Conservation (phyloP, 30 jellyfish, hydroid and myxozoan genomes). For the Turritopsis dohrnii region DNA sequence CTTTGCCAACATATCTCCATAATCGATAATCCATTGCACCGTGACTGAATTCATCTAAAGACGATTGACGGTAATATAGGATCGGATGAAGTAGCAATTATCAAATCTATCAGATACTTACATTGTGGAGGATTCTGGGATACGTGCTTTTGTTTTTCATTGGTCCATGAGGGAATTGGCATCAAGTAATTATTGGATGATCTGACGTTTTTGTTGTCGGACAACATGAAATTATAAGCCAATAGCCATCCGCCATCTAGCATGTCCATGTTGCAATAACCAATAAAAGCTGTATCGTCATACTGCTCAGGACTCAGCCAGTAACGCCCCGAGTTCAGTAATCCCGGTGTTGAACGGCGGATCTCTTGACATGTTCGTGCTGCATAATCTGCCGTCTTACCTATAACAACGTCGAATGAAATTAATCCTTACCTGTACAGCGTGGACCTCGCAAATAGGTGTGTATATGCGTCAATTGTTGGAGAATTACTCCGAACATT, state of each 20-base stretch:
- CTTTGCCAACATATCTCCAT: slow-evolving; percentile 79
- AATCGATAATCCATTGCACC: slow-evolving; percentile 67
- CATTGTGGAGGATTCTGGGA: slow-evolving; percentile 1
- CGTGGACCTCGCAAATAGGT: too few relatives aligned
- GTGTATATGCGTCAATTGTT: too few relatives aligned
- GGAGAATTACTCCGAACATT: background rate
- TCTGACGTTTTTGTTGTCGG: slow-evolving; percentile 43
- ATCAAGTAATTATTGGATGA: slow-evolving; percentile 50
- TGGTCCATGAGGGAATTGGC: slow-evolving; percentile 83
- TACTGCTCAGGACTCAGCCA: slow-evolving; percentile 72
- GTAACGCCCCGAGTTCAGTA: slow-evolving; percentile 70
- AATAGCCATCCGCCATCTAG: slow-evolving; percentile 89
- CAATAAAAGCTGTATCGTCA: slow-evolving; percentile 68
- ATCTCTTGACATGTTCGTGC: slow-evolving; percentile 75
- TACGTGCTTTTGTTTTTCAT: background rate
- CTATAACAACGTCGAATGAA: slow-evolving; percentile 26
- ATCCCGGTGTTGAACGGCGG: slow-evolving; percentile 38
- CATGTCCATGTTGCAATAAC: slow-evolving; percentile 85
- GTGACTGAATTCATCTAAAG: slow-evolving; percentile 35
- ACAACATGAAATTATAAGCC: slow-evolving; percentile 60
- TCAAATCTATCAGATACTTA: background rate
- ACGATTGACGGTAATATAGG: background rate
- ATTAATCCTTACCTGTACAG: too few relatives aligned
- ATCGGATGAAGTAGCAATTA: too few relatives aligned
- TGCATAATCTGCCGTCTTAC: slow-evolving; percentile 64